A percentile compares a stretch with the other conserved stretches of the same genome.
These are phyloP conservation scores for Scaptomyza pallida DNA, from an alignment of 1,140 invertebrate species.

Conservation along the genomic window DNA sequence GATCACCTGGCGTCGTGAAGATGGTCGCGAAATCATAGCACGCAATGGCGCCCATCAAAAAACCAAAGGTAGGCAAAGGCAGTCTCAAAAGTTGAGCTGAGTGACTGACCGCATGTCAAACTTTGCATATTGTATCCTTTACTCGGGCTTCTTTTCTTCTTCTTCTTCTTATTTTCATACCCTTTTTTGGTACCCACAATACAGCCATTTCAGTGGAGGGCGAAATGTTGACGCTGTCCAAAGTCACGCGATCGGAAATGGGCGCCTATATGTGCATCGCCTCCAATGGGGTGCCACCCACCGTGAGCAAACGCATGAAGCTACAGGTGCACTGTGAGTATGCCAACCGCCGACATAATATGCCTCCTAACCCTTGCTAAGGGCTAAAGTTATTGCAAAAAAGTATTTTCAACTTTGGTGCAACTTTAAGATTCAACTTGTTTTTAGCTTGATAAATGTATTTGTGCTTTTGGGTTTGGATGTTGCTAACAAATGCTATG, in stretches of 20 bases:
- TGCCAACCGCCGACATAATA: too few species aligned
- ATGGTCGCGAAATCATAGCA: conserved; percentile 92
- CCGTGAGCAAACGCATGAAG: conserved; percentile 92
- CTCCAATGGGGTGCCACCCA: conserved; percentile 91
- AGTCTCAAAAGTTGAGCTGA: neutral
- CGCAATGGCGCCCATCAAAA: conserved; percentile 88
- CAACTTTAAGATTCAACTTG: neutral
- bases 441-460: conserved; percentile 37
- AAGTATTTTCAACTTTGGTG: neutral
- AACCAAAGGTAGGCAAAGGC: conserved; percentile 87
- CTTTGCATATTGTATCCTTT: neutral
- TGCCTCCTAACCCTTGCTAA: too few species aligned
- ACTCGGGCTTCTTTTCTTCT: too few species aligned
- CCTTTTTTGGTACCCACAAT: neutral
- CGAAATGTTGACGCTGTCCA: conserved; percentile 90
- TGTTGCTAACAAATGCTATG: conserved; percentile 58
- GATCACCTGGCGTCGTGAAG: conserved; percentile 94
- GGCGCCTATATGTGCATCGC: conserved; percentile 93
- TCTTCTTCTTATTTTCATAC: too few species aligned
- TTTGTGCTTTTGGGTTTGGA: neutral
- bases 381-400: neutral
- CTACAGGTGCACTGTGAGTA: conserved; percentile 94
- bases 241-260: conserved; percentile 94
- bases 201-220: conserved; percentile 89
- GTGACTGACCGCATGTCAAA: conserved; percentile 47